Evolutionary conservation across 2,113 vertebrate genomes (phyloP), one percentile per base, ranked within the genome.

Genomic region (Corythoichthys intestinalis): DNA sequence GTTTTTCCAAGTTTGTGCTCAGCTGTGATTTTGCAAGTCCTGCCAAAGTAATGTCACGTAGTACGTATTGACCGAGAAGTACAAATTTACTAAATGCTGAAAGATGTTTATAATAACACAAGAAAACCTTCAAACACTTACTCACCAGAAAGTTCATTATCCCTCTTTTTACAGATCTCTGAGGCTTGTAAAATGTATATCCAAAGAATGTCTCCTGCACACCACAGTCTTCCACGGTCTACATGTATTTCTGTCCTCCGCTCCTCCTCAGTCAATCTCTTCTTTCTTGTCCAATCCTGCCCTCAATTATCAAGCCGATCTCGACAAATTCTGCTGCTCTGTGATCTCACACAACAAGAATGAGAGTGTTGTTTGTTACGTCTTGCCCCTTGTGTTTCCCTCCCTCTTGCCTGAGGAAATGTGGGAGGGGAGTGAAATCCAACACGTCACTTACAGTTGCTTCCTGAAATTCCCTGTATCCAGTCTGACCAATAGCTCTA

Each of bases 81-180:
- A 58, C 34, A 4, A 15, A 58, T 15, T 13, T 3, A 58, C 14
- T 37, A 58, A 15, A 58, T 37, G 20, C 2, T 15, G 13, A 37
- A 15, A 38, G 34, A 37, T 58, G 11, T 6, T 14, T 37, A 15
- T 12, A 12, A 13, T 37, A 15, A 14, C 5, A 58, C 65, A 49
- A 48, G 4, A 58, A 62, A 20, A 53, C 39, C 47, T 11, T 14
- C 37, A 47, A 28, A 41, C 13, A 34, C 60, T 47, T 74, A 86
- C 84, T 88, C 84, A 90, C 87, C 85, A 88, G 71, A 81, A 86
- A 88, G 78, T 88, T 88, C 88, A 90, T 88, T 82, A 78, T 65
- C 52, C 74, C 68, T 8, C 49, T 71, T 58, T 56, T 56, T 41
- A 62, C 60, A 47, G 62, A 59, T 49, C 20, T 82, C 72, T 34